These are phyloP conservation scores for Dryas iulia DNA, from an alignment of 1,140 invertebrate species.

Conservation along the genomic window DNA sequence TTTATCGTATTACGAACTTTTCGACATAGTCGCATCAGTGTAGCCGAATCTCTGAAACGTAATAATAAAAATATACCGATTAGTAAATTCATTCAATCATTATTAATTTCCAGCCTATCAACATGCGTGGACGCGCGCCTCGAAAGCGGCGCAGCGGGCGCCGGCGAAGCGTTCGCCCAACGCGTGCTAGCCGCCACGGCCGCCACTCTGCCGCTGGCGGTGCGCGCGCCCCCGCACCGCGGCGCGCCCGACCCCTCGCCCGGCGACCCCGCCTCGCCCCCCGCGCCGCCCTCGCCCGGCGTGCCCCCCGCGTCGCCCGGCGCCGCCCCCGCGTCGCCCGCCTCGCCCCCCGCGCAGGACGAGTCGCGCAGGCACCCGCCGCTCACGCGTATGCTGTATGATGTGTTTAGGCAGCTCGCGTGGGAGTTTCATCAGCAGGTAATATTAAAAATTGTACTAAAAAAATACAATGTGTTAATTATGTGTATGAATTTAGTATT, in stretches of 20 bases:
- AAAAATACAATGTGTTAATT: too few species aligned
- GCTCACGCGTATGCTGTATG: conserved; percentile 58
- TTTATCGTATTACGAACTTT: too few species aligned
- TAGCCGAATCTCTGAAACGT: too few species aligned
- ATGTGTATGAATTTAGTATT: too few species aligned
- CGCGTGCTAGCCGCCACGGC: conserved; percentile 80
- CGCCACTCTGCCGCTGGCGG: conserved; percentile 49
- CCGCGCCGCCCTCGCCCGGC: conserved; percentile 23
- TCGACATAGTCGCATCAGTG: too few species aligned
- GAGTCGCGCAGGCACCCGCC: conserved; percentile 38
- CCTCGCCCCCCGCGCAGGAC: conserved; percentile 11
- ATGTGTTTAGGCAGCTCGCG: conserved; percentile 63
- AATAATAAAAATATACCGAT: too few species aligned
- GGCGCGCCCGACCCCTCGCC: conserved; percentile 26
- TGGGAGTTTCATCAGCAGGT: conserved; percentile 62
- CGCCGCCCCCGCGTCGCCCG: conserved; percentile 16
- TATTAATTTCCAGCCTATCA: conserved; percentile 46
- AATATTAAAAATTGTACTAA: too few species aligned
- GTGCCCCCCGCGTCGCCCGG: conserved; percentile 29
- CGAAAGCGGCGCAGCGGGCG: conserved; percentile 83
- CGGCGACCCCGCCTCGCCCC: conserved; percentile 21
- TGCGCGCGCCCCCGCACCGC: conserved; percentile 42
- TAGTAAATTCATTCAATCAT: too few species aligned
- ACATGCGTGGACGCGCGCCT: conserved; percentile 84
- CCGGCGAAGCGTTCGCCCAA: conserved; percentile 88